Percentiles rank a stretch among this genome's conserved stretches.
phyloP scores from a whole-genome alignment of 2,113 vertebrate species.

The Notothenia rossii region DNA sequence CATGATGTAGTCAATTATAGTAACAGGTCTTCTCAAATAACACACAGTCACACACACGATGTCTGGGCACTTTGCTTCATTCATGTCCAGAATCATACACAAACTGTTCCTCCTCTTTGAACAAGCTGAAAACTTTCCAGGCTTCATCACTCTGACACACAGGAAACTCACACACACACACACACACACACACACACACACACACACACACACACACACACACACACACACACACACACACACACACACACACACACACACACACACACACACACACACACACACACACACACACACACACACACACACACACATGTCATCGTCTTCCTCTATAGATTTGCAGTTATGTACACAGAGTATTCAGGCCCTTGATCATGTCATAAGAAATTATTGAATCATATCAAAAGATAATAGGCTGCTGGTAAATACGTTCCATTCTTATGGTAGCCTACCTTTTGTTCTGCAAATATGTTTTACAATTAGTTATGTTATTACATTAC shows the following conservation, averaged over 20 bases:
- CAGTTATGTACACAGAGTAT: too few species aligned
- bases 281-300: too few species aligned
- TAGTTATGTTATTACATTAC: too few species aligned
- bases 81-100: neutral
- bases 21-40: slow-evolving; percentile 28
- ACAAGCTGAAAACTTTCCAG: neutral
- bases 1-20: slow-evolving; percentile 34
- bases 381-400: too few species aligned
- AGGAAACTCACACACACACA: neutral
- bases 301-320: too few species aligned
- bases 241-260: slow-evolving; percentile 4
- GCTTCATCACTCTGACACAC: slow-evolving; percentile 6
- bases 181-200: neutral
- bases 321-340: too few species aligned
- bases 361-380: too few species aligned
- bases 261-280: too few species aligned
- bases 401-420: too few species aligned
- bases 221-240: neutral
- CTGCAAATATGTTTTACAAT: neutral
- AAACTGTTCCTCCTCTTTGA: neutral
- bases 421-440: too few species aligned
- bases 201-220: slow-evolving; percentile 26
- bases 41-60: slow-evolving; percentile 10
- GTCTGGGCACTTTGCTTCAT: neutral
- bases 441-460: neutral